Evolutionary conservation across 35 echinoderm and acorn worm species (phyloP).

Genomic region (Diadema setosum): DNA sequence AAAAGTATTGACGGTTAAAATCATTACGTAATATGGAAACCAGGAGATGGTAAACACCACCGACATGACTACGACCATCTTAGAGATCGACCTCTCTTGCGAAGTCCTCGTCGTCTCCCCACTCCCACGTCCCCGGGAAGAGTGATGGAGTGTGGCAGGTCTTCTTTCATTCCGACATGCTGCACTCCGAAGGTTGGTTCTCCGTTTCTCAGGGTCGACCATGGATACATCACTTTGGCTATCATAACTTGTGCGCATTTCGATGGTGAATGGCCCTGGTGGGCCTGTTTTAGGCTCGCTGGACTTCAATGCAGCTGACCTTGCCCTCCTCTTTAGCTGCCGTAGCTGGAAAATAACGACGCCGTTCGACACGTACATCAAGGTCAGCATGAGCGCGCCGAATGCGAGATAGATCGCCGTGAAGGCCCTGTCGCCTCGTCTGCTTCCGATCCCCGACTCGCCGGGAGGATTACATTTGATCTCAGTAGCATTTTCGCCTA

Average conservation of each 20-base stretch:
- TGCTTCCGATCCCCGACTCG: background rate
- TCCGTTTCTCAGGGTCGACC: too few species aligned
- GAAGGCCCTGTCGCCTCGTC: background rate
- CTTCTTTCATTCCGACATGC: too few species aligned
- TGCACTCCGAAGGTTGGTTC: too few species aligned
- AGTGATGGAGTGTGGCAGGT: too few species aligned
- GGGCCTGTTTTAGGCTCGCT: too few species aligned
- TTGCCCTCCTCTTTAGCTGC: background rate
- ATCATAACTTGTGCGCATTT: too few species aligned
- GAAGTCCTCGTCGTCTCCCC: background rate
- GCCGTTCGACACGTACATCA: background rate
- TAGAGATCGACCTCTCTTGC: background rate
- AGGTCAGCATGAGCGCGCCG: background rate
- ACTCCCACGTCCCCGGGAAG: background rate
- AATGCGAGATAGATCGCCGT: background rate
- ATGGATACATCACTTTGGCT: too few species aligned
- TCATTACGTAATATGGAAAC: slow-evolving; percentile 42
- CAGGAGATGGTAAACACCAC: slow-evolving; percentile 37
- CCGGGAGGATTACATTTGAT: background rate
- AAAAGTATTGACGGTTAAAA: too few species aligned
- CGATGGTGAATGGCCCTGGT: too few species aligned
- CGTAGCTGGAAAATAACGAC: background rate
- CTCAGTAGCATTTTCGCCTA: background rate
- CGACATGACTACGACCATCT: background rate
- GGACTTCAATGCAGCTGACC: too few species aligned